These are phyloP conservation scores for Perizoma flavofasciatum DNA, from an alignment of 2,888 invertebrate species.

Conservation along the genomic window DNA sequence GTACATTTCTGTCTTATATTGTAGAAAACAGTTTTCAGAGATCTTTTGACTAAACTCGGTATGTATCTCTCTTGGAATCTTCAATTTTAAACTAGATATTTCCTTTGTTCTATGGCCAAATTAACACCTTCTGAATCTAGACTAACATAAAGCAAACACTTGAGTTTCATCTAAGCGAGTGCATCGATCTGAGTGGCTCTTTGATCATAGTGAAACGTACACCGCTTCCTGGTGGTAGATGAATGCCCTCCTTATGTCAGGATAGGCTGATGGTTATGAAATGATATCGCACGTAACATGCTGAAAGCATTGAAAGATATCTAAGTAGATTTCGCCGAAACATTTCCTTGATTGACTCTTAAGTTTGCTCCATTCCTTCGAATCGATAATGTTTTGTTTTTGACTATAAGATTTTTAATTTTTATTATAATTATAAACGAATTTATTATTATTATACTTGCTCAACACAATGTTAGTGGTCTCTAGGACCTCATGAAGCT, in stretches of 20 bases:
- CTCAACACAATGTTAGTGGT: no score
- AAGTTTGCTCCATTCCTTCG: no score
- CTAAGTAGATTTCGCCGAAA: background rate
- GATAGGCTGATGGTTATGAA: constrained; percentile 48
- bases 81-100: background rate
- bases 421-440: no score
- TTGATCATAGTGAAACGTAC: constrained; percentile 60
- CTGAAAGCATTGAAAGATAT: constrained; percentile 24
- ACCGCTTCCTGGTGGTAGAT: constrained; percentile 64
- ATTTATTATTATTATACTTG: no score
- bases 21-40: no score
- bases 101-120: constrained; percentile 23
- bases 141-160: constrained; percentile 35
- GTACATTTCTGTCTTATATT: no score
- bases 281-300: constrained; percentile 34
- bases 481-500: no score
- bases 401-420: no score
- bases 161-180: constrained; percentile 46
- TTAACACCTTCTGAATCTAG: constrained; percentile 34
- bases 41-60: no score
- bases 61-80: no score
- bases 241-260: constrained; percentile 55
- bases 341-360: constrained; percentile 19
- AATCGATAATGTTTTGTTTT: no score
- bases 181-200: constrained; percentile 58